phyloP scores from a whole-genome alignment of 2,797 vertebrate species.

The Brotula barbata region DNA sequence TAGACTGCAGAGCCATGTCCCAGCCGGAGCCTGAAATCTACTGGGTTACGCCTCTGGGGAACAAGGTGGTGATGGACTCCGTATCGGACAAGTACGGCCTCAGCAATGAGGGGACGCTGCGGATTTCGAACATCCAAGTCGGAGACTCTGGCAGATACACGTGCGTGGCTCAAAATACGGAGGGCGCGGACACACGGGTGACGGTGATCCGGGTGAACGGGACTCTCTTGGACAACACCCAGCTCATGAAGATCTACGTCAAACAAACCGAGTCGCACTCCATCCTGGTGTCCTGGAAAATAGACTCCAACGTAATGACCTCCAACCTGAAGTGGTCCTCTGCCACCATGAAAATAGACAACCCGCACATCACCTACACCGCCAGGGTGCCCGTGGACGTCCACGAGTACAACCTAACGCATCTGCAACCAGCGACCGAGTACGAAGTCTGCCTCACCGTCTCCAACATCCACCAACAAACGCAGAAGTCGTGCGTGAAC shows the following conservation, averaged over 20 bases:
- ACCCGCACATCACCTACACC: slow-evolving; percentile 95
- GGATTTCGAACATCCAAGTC: slow-evolving; percentile 85
- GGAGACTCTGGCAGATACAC: slow-evolving; percentile 95
- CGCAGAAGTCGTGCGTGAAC: slow-evolving; percentile 92
- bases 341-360: slow-evolving; percentile 97
- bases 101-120: slow-evolving; percentile 87
- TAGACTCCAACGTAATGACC: slow-evolving; percentile 92
- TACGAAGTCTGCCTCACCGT: slow-evolving; percentile 96
- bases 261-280: slow-evolving; percentile 93
- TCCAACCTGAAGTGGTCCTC: slow-evolving; percentile 97
- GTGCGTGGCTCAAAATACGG: slow-evolving; percentile 91
- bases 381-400: slow-evolving; percentile 95
- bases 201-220: slow-evolving; percentile 91
- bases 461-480: slow-evolving; percentile 91
- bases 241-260: slow-evolving; percentile 92
- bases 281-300: slow-evolving; percentile 94
- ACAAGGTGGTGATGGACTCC: slow-evolving; percentile 87
- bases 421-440: slow-evolving; percentile 92
- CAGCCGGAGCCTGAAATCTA: slow-evolving; percentile 96
- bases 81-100: slow-evolving; percentile 90
- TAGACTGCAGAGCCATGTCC: slow-evolving; percentile 95
- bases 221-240: slow-evolving; percentile 88
- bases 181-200: slow-evolving; percentile 92
- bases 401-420: slow-evolving; percentile 95
- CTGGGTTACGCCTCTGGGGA: slow-evolving; percentile 95